These are phyloP conservation scores for Dipodomys spectabilis DNA, from an alignment of 2,113 vertebrate species.

Conservation along the genomic window DNA sequence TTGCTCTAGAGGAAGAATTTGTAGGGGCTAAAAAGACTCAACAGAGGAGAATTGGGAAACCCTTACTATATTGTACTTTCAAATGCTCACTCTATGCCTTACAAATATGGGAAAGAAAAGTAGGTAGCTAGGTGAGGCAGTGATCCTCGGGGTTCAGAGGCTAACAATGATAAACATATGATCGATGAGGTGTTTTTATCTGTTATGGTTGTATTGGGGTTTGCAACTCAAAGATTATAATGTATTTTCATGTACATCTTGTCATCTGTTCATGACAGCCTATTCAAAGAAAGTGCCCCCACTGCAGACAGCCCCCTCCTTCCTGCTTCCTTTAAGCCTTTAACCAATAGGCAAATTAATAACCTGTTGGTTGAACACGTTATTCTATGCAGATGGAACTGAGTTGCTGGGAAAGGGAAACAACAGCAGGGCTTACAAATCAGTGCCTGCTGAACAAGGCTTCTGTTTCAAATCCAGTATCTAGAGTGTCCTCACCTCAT, in stretches of 20 bases:
- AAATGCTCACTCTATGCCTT: conserved; percentile 28
- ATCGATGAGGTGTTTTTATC: conserved; percentile 39
- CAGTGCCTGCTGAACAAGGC: conserved; percentile 33
- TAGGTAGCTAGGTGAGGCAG: neutral
- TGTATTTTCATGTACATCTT: neutral
- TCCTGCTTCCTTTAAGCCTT: conserved; percentile 17
- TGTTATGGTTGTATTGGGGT: no score
- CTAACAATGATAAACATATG: conserved; percentile 27
- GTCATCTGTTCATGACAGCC: conserved; percentile 3
- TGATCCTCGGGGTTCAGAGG: conserved; percentile 22
- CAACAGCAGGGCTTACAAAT: neutral
- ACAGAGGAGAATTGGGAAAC: neutral
- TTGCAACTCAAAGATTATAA: no score
- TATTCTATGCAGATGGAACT: conserved; percentile 21
- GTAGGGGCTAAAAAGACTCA: neutral
- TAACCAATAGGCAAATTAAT: conserved; percentile 39
- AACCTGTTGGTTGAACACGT: neutral
- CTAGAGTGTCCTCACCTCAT: neutral
- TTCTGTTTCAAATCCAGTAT: neutral
- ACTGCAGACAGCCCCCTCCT: neutral
- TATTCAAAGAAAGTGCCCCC: conserved; percentile 20
- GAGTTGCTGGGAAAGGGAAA: neutral
- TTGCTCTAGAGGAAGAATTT: conserved; percentile 10
- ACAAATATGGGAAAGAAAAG: conserved; percentile 51
- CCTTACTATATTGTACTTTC: conserved; percentile 4